Conservation (phyloP, 2,888 invertebrate genomes). For the Latrodectus hesperus region DNA sequence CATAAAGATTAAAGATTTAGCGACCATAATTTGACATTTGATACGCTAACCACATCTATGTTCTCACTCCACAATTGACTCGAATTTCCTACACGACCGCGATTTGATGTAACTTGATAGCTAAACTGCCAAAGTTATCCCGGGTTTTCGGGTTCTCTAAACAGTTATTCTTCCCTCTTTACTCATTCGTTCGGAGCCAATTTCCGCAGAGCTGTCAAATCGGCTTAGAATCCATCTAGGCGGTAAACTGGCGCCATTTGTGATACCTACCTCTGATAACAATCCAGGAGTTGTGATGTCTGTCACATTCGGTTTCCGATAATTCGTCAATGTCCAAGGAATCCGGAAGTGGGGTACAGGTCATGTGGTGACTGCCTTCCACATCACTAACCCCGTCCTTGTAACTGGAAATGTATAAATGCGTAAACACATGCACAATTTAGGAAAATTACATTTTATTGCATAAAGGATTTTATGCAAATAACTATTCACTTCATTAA, state of each 20-base stretch:
- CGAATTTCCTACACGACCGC: too few relatives aligned
- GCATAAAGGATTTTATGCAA: too few relatives aligned
- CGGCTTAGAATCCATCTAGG: conserved; percentile 37
- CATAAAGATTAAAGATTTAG: too few relatives aligned
- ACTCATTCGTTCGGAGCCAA: conserved; percentile 7
- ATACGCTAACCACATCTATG: too few relatives aligned
- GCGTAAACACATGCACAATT: too few relatives aligned
- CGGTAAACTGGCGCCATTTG: conserved; percentile 14
- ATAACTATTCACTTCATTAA: too few relatives aligned
- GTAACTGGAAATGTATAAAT: conserved; percentile 22
- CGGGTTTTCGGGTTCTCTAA: neutral
- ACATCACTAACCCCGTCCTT: conserved; percentile 50
- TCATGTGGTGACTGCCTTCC: conserved; percentile 37
- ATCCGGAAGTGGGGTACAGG: conserved; percentile 48
- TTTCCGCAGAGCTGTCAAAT: conserved; percentile 41
- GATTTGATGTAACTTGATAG: neutral
- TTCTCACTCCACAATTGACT: too few relatives aligned
- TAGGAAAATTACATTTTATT: too few relatives aligned
- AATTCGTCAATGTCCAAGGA: conserved; percentile 67
- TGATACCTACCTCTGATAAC: conserved; percentile 66
- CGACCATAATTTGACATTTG: too few relatives aligned
- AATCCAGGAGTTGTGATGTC: conserved; percentile 69
- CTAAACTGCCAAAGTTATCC: conserved; percentile 4
- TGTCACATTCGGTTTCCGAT: conserved; percentile 70
- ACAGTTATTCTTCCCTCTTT: neutral